Conservation (phyloP, 1,140 invertebrate species). For the Amphibalanus amphitrite region DNA sequence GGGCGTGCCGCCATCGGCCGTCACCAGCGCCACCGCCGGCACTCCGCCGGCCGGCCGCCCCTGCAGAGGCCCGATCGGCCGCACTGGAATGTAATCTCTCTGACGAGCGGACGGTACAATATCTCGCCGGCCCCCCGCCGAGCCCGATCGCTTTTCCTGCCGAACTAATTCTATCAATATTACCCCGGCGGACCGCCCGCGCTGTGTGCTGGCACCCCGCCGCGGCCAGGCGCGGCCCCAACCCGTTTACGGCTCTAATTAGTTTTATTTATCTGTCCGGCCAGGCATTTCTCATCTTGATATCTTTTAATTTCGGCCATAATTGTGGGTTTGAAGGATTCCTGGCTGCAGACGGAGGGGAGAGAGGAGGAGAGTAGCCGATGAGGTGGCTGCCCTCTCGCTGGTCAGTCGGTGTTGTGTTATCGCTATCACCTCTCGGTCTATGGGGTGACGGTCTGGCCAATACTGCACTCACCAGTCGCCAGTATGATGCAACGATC, state of each 20-base stretch:
- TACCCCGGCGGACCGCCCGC: neutral
- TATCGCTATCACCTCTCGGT: no score
- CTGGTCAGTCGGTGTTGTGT: no score
- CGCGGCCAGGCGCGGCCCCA: neutral
- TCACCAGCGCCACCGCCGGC: no score
- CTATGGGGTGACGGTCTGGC: no score
- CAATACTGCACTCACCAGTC: no score
- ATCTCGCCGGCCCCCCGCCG: neutral
- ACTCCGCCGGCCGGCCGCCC: no score
- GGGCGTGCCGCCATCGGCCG: no score
- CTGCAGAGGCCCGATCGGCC: no score
- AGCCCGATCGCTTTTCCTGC: neutral
- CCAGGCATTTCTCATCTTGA: neutral
- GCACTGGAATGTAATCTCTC: neutral
- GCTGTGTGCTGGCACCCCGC: no score
- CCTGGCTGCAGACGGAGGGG: neutral
- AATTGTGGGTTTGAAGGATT: slow-evolving; percentile 1
- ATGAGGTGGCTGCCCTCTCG: no score
- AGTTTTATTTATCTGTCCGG: neutral
- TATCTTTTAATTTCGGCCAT: slow-evolving; percentile 2
- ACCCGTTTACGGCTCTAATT: slow-evolving; percentile 1
- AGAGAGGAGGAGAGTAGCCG: neutral
- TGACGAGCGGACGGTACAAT: neutral
- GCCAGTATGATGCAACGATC: no score
- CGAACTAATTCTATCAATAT: slow-evolving; percentile 2